Evolutionary conservation across 2,888 invertebrate genomes (phyloP).

Genomic region (Coenonympha glycerion): DNA sequence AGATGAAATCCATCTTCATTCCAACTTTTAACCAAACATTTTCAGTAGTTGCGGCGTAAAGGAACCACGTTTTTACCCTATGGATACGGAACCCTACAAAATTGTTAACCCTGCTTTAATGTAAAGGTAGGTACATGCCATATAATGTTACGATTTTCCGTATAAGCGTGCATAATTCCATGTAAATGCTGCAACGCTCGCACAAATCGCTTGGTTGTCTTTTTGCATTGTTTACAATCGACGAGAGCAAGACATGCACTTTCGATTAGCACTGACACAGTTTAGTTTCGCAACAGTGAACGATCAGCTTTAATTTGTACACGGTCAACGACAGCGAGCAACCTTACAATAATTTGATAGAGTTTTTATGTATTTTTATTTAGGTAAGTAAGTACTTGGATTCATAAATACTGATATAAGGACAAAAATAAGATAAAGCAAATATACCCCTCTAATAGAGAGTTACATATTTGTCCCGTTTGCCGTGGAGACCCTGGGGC

Average conservation of each 20-base stretch:
- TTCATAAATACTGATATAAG: no score
- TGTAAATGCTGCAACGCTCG: conserved; percentile 23
- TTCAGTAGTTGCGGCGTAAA: no score
- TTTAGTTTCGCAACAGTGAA: conserved; percentile 11
- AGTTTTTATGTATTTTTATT: not conserved
- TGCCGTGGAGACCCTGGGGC: no score
- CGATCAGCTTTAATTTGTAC: conserved; percentile 7
- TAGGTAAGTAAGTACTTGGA: not conserved
- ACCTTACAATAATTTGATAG: not conserved
- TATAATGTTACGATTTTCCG: not conserved
- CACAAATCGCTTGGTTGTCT: conserved; percentile 23
- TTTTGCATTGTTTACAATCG: conserved; percentile 27
- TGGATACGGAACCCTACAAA: no score
- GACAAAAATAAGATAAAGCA: no score
- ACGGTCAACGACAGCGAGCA: not conserved
- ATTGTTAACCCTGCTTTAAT: not conserved
- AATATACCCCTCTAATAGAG: no score
- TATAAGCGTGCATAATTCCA: conserved; percentile 9
- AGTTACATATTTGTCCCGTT: no score
- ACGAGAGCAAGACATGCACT: conserved; percentile 20
- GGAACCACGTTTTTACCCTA: no score
- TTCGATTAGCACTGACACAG: conserved; percentile 25
- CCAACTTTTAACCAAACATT: no score
- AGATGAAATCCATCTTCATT: no score
- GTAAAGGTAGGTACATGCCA: not conserved